phyloP scores from a whole-genome alignment of 1,140 invertebrate genomes.

The Drosophila micromelanica region DNA sequence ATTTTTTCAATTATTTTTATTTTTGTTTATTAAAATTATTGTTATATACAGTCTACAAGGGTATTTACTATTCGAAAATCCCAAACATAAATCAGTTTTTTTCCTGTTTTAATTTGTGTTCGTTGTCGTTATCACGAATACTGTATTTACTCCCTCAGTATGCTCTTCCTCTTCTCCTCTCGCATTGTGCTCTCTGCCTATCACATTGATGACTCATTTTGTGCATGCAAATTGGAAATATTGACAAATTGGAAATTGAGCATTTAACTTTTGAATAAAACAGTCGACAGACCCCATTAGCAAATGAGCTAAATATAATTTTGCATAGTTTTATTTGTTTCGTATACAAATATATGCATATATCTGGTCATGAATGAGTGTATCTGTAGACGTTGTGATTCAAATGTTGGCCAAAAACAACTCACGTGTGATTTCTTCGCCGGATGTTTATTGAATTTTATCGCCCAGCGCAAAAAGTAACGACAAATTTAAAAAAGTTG shows the following conservation, averaged over 20 bases:
- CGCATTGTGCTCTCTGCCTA: slow-evolving; percentile 5
- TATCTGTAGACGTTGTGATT: slow-evolving; percentile 33
- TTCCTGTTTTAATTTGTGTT: slow-evolving; percentile 32
- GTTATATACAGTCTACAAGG: too few species aligned
- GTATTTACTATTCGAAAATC: too few species aligned
- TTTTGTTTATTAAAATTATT: too few species aligned
- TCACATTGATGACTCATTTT: slow-evolving; percentile 33
- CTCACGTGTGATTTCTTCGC: slow-evolving; percentile 24
- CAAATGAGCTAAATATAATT: slow-evolving; percentile 12
- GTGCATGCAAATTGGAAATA: slow-evolving; percentile 54
- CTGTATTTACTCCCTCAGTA: not conserved
- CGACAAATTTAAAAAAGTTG: slow-evolving; percentile 64
- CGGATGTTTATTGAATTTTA: slow-evolving; percentile 73
- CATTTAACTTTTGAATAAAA: slow-evolving; percentile 25
- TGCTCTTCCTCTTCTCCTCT: not conserved
- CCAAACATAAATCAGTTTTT: too few species aligned
- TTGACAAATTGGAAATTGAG: slow-evolving; percentile 38
- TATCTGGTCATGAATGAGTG: slow-evolving; percentile 22
- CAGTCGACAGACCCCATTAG: slow-evolving; percentile 12
- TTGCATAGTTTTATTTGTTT: not conserved
- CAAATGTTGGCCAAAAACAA: slow-evolving; percentile 14
- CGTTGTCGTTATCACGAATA: slow-evolving; percentile 17
- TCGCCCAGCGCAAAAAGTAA: slow-evolving; percentile 43
- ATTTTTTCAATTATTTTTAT: too few species aligned
- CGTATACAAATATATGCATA: not conserved